Conservation (phyloP, 2,113 vertebrate species). For the Ornithorhynchus anatinus region DNA sequence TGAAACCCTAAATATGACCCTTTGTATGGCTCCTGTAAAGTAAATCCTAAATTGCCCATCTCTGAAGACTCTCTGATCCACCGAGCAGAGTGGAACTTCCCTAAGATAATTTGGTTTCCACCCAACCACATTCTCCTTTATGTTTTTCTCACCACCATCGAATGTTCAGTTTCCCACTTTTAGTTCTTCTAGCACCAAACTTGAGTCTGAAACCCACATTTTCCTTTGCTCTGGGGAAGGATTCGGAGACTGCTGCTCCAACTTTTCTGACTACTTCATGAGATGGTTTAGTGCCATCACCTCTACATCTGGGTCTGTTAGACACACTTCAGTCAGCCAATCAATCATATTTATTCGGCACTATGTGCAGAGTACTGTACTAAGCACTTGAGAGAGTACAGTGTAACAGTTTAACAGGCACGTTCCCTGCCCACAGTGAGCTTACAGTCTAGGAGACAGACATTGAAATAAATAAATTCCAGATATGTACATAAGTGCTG, state of each 20-base stretch:
- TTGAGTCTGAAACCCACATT: not conserved
- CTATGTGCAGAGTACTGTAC: too few relatives aligned
- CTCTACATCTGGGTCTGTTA: not conserved
- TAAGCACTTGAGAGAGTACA: too few relatives aligned
- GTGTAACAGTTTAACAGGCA: too few relatives aligned
- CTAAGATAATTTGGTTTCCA: not conserved
- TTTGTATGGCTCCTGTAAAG: not conserved
- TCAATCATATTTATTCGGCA: too few relatives aligned
- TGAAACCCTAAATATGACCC: not conserved
- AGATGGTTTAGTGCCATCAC: conserved; percentile 7
- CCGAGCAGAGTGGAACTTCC: not conserved
- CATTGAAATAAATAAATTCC: too few relatives aligned
- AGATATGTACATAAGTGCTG: too few relatives aligned
- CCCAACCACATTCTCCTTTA: not conserved
- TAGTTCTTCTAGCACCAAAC: conserved; percentile 1
- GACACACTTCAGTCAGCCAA: too few relatives aligned
- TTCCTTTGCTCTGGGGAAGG: conserved; percentile 17
- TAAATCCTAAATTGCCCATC: not conserved
- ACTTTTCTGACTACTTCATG: not conserved
- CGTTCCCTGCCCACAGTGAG: too few relatives aligned
- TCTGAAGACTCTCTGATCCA: not conserved
- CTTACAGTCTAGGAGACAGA: too few relatives aligned
- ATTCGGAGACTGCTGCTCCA: conserved; percentile 19
- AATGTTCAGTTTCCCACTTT: conserved; percentile 17
- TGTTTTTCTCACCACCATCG: not conserved